Evolutionary conservation across 2,888 invertebrate species (phyloP), one percentile per base, ranked within the genome.

Genomic region (Biston betularia): DNA sequence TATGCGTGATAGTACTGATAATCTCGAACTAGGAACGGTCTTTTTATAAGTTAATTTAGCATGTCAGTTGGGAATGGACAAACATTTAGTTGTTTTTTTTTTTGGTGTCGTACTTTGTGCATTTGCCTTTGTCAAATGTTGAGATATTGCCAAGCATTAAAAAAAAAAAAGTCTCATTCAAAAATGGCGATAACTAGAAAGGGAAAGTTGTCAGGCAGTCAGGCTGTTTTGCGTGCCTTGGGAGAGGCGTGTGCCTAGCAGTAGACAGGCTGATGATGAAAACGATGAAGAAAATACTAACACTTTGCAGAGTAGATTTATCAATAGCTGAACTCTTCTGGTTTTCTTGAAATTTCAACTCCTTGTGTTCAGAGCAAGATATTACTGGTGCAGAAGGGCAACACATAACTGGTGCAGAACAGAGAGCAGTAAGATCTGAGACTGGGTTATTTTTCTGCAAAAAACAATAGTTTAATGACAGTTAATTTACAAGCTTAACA

Each of bases 11-110:
- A 45, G 24, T 42, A 63, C 33, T 48, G 69, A 58, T 58, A 58
- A 49, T 69, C 70, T 71, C 40, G 11, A 34, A 66, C 48, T 57
- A 65, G 57, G 49, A 65, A 44, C 44, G 14, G 38, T 55, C 48
- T 48, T 59, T 46, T 58, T 46, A 50, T 46, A 35, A 0, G 9
- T 61, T n/a, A 50, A 6, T 12, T 50, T 12, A 34, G n/a, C 34
- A 3, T 11, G 7, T 34, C 34, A 24, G 3, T 24, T 24, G 24
- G 1, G 3, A 24, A 24, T n/a, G 3, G 24, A 24, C 24, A 24
- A 24, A 24, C 24, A 24, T 24, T 24, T n/a, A n/a, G n/a, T n/a
- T n/a, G n/a, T n/a, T n/a, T n/a, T n/a, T n/a, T n/a, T 24, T 24
- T 24, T 24, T 24, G 24, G 24, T 3, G 24, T 24, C 24, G 24